Evolutionary conservation across 1,140 invertebrate species (phyloP), one percentile per base, ranked within the genome.

Genomic region (Chymomyza costata): DNA sequence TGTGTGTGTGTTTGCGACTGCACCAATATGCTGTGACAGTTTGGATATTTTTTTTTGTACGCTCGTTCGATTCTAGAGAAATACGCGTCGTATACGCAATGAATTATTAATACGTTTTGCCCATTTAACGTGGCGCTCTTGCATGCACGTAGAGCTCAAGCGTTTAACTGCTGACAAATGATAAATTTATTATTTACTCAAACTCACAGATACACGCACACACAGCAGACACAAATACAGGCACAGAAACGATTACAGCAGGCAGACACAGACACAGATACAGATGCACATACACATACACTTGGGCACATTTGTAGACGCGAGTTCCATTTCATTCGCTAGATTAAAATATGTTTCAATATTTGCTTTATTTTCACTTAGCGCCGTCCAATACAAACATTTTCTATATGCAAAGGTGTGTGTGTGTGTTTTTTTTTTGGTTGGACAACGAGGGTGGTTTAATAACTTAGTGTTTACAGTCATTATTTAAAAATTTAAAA

Each of bases 141-240:
- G 41, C 35, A n/a, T 34, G 57, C 63, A 59, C 63, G 63, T 40
- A 62, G 49, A 40, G 74, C 52, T 47, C 50, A 55, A 62, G 64
- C 73, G 67, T 80, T 80, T 80, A 80, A 80, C 73, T 80, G 73
- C 73, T 80, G 73, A 80, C 73, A 80, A 80, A 80, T 80, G 73
- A 80, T 80, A 80, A 80, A 80, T 80, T 80, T 80, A 80, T 80
- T 80, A 80, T 80, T 80, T 80, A 80, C 67, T n/a, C 67, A 80
- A 41, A 38, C 37, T 38, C 47, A 63, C 30, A 57, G 40, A 50
- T 14, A 57, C 35, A 51, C 35, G 38, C 14, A 13, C 5, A n/a
- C 6, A 32, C 8, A n/a, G 16, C 32, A 44, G 7, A 49, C 49
- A 47, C 45, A 62, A 31, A 34, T 10, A 17, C 6, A 31, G 16